Evolutionary conservation across 2,113 vertebrate species (phyloP).

Genomic region (Steatornis caripensis): DNA sequence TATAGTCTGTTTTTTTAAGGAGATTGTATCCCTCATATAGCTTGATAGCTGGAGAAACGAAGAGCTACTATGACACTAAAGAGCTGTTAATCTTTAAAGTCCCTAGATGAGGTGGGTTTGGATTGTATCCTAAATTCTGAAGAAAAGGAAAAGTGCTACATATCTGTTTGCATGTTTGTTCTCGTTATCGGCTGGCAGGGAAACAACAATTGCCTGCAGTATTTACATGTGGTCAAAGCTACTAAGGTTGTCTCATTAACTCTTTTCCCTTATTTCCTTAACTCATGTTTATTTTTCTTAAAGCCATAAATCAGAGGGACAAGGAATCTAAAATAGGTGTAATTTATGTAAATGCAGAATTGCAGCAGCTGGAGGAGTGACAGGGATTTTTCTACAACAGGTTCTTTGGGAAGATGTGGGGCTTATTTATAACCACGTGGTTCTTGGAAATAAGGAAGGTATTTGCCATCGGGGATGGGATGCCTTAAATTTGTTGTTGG

Average conservation of each 20-base stretch:
- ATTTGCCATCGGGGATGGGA: not conserved
- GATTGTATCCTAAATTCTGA: not conserved
- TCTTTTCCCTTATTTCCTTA: conserved; percentile 22
- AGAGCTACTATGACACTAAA: not conserved
- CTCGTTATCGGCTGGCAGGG: not conserved
- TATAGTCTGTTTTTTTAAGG: not conserved
- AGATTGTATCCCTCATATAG: not conserved
- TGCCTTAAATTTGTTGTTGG: conserved; percentile 1
- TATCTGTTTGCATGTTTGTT: conserved; percentile 21
- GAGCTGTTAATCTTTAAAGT: not conserved
- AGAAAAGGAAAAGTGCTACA: not conserved
- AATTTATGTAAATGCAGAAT: not conserved
- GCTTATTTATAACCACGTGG: not conserved
- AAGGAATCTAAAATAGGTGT: not conserved
- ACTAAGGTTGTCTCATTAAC: not conserved
- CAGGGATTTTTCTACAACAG: not conserved
- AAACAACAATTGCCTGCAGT: not conserved
- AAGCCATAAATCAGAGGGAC: conserved; percentile 10
- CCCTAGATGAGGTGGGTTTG: not conserved
- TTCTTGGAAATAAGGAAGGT: not conserved
- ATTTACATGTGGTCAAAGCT: conserved; percentile 32
- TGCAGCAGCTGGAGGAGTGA: not conserved
- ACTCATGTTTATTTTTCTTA: conserved; percentile 15
- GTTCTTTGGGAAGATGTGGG: not conserved
- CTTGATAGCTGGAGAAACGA: not conserved